Percentiles rank a stretch among this genome's conserved stretches.
Evolutionary conservation across 1,140 invertebrate genomes (phyloP).

Genomic region (Pachypeltis micranthus): DNA sequence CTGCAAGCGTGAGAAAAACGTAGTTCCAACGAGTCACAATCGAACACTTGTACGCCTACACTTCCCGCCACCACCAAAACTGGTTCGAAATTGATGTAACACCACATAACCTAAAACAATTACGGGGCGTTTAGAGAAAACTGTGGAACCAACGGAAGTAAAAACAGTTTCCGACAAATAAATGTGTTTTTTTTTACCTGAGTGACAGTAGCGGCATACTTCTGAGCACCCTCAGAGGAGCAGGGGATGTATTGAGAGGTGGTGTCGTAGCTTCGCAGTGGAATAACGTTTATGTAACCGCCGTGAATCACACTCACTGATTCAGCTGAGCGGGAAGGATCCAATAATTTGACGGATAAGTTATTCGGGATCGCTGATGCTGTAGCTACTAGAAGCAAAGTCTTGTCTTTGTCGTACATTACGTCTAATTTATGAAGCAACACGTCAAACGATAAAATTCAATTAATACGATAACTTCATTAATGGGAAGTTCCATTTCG

Average conservation of each 20-base stretch:
- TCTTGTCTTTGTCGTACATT: conserved; percentile 26
- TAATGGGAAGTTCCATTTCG: too few species aligned
- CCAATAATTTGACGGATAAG: conserved; percentile 20
- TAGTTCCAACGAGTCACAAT: conserved; percentile 22
- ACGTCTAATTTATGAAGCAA: too few species aligned
- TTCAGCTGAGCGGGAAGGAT: conserved; percentile 16
- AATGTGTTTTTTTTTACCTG: conserved; percentile 25
- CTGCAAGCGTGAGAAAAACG: conserved; percentile 27
- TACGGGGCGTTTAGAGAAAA: too few species aligned
- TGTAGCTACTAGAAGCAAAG: conserved; percentile 22
- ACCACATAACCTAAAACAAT: conserved; percentile 29
- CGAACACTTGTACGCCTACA: conserved; percentile 29
- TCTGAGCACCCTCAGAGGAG: conserved; percentile 13
- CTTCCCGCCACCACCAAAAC: conserved; percentile 27
- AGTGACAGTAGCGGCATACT: conserved; percentile 20
- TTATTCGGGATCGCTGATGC: conserved; percentile 28
- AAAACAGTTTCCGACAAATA: too few species aligned
- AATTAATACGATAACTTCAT: too few species aligned
- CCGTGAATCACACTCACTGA: conserved; percentile 26
- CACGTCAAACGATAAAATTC: too few species aligned
- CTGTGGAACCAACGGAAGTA: too few species aligned
- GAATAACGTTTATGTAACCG: conserved; percentile 27
- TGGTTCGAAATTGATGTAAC: conserved; percentile 24
- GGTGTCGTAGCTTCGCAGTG: conserved; percentile 19
- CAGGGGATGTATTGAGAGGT: conserved; percentile 26